A percentile compares a stretch with the other conserved stretches of the same genome.
Evolutionary conservation across 2,888 invertebrate genomes (phyloP).

Genomic region (Ferdinandea cuprea): DNA sequence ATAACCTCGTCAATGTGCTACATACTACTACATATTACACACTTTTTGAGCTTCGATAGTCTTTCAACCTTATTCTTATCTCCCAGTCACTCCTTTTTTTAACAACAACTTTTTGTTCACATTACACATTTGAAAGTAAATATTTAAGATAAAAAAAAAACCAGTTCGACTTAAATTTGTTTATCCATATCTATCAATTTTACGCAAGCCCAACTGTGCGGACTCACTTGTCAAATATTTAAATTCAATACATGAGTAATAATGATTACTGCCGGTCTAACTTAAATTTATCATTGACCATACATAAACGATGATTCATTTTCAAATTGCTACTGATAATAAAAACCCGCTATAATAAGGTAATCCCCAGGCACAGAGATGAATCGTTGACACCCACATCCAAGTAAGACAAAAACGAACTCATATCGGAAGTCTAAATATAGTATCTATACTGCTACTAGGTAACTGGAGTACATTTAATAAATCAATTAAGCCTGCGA

Average conservation of each 20-base stretch:
- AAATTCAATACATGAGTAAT: conserved; percentile 1
- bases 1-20: too few relatives aligned
- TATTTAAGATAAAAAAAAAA: not conserved
- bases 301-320: conserved; percentile 26
- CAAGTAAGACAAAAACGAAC: not conserved
- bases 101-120: not conserved
- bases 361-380: conserved; percentile 40
- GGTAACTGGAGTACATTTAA: conserved; percentile 18
- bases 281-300: conserved; percentile 1
- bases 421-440: not conserved
- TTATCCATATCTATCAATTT: conserved; percentile 17
- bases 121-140: not conserved
- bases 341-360: conserved; percentile 10
- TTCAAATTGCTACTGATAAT: not conserved
- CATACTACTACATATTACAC: too few relatives aligned
- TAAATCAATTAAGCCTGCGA: not conserved
- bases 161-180: not conserved
- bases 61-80: too few relatives aligned
- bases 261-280: not conserved
- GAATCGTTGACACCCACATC: conserved; percentile 2
- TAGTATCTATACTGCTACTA: not conserved
- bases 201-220: not conserved
- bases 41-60: too few relatives aligned
- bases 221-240: not conserved
- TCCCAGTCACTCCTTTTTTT: not conserved